Evolutionary conservation across 2,113 vertebrate species (phyloP).

Genomic region (Plectropomus leopardus): DNA sequence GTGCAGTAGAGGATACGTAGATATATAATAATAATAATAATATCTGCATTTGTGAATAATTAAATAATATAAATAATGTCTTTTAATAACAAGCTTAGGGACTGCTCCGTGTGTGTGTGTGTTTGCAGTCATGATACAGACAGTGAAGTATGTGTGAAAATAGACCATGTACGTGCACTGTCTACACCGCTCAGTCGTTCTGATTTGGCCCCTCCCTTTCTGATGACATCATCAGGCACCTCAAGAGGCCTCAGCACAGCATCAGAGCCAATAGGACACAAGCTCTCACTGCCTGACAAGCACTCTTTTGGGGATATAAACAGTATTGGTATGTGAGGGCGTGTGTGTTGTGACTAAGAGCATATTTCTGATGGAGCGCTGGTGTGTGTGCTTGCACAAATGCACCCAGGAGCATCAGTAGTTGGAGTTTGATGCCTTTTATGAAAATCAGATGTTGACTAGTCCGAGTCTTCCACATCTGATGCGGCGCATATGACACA

Average conservation of each 20-base stretch:
- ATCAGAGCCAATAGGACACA: slow-evolving; percentile 3
- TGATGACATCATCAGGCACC: slow-evolving; percentile 36
- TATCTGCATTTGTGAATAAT: background rate
- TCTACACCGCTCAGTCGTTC: slow-evolving; percentile 21
- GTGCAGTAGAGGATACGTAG: background rate
- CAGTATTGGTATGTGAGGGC: slow-evolving; percentile 37
- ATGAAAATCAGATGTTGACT: background rate
- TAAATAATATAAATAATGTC: background rate
- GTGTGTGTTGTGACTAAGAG: slow-evolving; percentile 31
- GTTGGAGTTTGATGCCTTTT: background rate
- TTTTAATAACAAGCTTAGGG: background rate
- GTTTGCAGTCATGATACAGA: background rate
- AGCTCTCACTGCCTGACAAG: slow-evolving; percentile 27
- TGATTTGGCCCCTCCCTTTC: slow-evolving; percentile 6
- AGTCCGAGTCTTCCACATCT: background rate
- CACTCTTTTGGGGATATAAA: slow-evolving; percentile 45
- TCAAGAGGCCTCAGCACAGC: slow-evolving; percentile 29
- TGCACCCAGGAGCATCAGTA: background rate
- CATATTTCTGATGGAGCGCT: slow-evolving; percentile 1
- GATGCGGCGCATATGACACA: background rate
- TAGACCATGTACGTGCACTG: slow-evolving; percentile 34
- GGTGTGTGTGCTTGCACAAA: background rate
- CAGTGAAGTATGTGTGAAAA: background rate
- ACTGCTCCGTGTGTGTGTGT: background rate
- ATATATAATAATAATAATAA: background rate